Base-by-base conservation (phyloP, 2,113 vertebrate species). In the Uria aalge region DNA sequence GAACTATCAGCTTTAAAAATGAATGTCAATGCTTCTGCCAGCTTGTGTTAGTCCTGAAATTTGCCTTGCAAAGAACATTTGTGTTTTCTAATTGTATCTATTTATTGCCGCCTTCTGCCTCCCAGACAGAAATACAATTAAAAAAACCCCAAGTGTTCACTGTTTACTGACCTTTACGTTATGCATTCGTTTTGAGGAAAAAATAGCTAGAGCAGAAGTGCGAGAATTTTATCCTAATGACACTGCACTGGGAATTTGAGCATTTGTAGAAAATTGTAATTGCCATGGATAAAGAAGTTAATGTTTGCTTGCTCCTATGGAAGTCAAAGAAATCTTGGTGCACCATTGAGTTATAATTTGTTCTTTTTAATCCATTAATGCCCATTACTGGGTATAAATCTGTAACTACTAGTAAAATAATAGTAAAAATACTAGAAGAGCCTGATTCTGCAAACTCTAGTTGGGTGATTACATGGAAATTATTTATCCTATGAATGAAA, bases 161-260 rank as follows among this genome's bases (percentile, higher is more conserved):
- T 89, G 85, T n/a, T 87, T 72, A 62, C 81, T 92, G 90, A 91
- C 68, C 72, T 93, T 92, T 81, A 60, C 64, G 60, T 60, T 67
- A 74, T 68, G 16, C 34, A 62, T 86, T 96, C 12, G 34, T 86
- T 94, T 55, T 81, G 36, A 69, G 55, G 12, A 47, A 64, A 79
- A 85, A 89, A 18, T n/a, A 43, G 24, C 76, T 78, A 71, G 48
- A 76, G 45, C 41, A 93, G 83, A 71, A 89, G 38, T 29, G 41
- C 56, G 41, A 89, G 43, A 78, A 81, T 56, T 83, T 76, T 89
- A 71, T 74, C 56, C 36, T 85, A 64, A 64, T 72, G 60, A 94
- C 94, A 91, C 24, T 56, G 20, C 32, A 18, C 22, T 26, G 56
- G 76, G 66, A 93, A 84, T 87, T 43, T 40, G 48, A 80, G 27